Base-by-base conservation (phyloP, 2,888 invertebrate genomes). In the Tachina lurida region DNA sequence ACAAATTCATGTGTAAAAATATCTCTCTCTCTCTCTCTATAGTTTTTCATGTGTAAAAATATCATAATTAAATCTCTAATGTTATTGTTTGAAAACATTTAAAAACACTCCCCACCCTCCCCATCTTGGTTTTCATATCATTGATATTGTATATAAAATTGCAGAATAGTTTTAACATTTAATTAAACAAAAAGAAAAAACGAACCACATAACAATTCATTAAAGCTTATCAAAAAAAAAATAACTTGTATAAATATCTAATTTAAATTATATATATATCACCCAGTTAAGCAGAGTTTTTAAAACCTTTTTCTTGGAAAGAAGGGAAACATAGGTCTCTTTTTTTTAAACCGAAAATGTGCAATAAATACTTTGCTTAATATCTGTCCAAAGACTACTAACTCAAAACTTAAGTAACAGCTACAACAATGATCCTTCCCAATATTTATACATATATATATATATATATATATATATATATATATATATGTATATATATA, bases 71-170 rank as follows among this genome's bases (percentile, higher is more conserved):
- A 22, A 58, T 58, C n/a, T 19, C 43, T 54, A 41, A 39, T 15
- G 1, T 41, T 9, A 9, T 52, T 43, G 19, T 2, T 43, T 19
- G 10, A 1, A 73, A 60, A 49, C 15, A 62, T 3, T 19, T 15
- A 0, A 68, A 49, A 17, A 68, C 45, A 0, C 31, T 7, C 5
- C 31, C 31, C 31, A 31, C 5, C 31, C 31, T 7, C 7, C 31
- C 63, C 5, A 60, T 52, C 3, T 7, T 39, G 17, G 47, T 68
- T 52, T 54, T 45, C 41, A 71, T 49, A 84, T 84, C 71, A 76
- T 73, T 77, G 81, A 85, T 83, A 80, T 86, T 86, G 86, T 86
- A 86, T 76, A 86, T 86, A 86, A 76, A 80, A 79, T 76, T 80
- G 82, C 83, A 86, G 86, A 78, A 77, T 65, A 82, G 70, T 70